These are phyloP conservation scores for Lateolabrax maculatus DNA, from an alignment of 2,797 vertebrate genomes.

Conservation along the genomic window DNA sequence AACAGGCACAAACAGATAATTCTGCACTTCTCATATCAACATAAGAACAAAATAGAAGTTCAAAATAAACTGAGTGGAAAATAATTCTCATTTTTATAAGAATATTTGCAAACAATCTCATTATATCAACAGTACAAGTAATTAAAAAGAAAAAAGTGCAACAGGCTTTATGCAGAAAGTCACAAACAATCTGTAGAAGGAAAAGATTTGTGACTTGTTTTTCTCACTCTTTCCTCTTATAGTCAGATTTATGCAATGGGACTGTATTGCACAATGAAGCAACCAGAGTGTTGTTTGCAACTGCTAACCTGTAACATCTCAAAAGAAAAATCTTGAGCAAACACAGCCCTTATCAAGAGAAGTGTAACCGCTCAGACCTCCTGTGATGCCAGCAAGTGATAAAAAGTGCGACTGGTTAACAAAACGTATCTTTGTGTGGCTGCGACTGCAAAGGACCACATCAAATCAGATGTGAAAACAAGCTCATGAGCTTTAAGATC, in stretches of 20 bases:
- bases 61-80: conserved; percentile 3
- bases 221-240: conserved; percentile 43
- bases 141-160: background rate
- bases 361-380: conserved; percentile 27
- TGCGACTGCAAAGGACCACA: background rate
- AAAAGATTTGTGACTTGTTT: conserved; percentile 70
- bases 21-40: conserved; percentile 9
- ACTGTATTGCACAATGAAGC: conserved; percentile 68
- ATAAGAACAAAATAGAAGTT: conserved; percentile 28
- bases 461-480: conserved; percentile 20
- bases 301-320: conserved; percentile 48
- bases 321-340: conserved; percentile 40
- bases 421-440: background rate
- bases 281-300: conserved; percentile 42
- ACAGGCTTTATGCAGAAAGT: background rate
- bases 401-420: background rate
- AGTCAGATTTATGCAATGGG: conserved; percentile 56
- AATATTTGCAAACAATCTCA: background rate
- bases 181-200: conserved; percentile 22
- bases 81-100: background rate
- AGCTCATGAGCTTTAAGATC: conserved; percentile 7
- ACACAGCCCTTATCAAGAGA: conserved; percentile 18
- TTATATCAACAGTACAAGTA: background rate
- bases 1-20: conserved; percentile 42
- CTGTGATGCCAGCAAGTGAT: conserved; percentile 7